Base-by-base conservation (phyloP, 2,888 invertebrate species). In the Drosophila flavopinicola region DNA sequence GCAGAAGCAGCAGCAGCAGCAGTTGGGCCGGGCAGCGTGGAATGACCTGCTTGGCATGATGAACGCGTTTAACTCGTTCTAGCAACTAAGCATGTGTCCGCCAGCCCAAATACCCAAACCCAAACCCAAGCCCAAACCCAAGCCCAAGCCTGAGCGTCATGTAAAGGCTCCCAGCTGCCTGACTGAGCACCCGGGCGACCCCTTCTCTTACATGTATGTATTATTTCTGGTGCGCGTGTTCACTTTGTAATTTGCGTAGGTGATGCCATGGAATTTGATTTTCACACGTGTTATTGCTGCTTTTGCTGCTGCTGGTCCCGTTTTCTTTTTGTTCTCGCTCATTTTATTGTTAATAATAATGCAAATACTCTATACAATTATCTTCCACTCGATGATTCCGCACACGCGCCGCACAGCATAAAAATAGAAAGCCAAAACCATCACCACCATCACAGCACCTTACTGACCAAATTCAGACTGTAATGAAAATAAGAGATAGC, bases 251-350 rank as follows among this genome's bases (percentile, higher is more conserved):
- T 83, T 80, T 83, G 82, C 85, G 85, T 85, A 85, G 82, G 84
- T 86, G 86, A 78, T 88, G 85, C 85, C 76, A 75, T 86, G 87
- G 89, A 89, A 89, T 89, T 89, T 89, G 87, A 89, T 89, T 89
- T 89, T 88, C 72, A 88, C 89, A 89, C 89, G 85, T 83, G 85
- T 80, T 74, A 51, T 57, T 52, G 30, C 45, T 49, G 30, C 54
- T 25, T 39, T 32, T 66, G 29, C 51, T 52, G 39, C 39, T 48
- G 33, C 15, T 27, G 15, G 44, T 39, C 39, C 44, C 51, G 24
- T 69, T 44, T 15, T 30, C 24, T 35, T 57, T 64, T 71, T 83
- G 69, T 69, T 80, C 75, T 60, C 64, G 78, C 51, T 78, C 80
- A 76, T 64, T 69, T 79, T 64, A 73, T 78, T 80, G 85, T 85